phyloP scores from a whole-genome alignment of 2,888 invertebrate genomes.

The Noctua fimbriata region DNA sequence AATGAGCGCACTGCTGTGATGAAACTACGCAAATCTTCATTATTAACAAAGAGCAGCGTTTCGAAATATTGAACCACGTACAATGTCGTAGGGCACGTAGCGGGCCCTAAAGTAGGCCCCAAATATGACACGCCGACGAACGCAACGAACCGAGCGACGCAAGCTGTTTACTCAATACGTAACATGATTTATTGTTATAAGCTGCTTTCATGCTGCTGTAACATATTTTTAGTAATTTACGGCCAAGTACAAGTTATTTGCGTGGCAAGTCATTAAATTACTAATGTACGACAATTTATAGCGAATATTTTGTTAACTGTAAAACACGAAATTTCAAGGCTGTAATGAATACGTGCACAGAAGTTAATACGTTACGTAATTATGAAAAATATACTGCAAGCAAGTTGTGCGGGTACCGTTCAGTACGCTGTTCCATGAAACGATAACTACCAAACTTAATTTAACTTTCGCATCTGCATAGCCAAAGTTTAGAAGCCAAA shows the following conservation, averaged over 20 bases:
- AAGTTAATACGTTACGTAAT: conserved; percentile 36
- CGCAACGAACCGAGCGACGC: conserved; percentile 53
- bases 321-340: conserved; percentile 47
- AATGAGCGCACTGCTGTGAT: conserved; percentile 87
- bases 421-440: conserved; percentile 14
- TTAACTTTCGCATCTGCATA: conserved; percentile 32
- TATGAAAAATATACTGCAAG: conserved; percentile 28
- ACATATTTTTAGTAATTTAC: conserved; percentile 59
- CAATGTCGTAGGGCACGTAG: conserved; percentile 76
- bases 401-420: conserved; percentile 22
- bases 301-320: conserved; percentile 43
- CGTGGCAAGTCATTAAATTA: conserved; percentile 43
- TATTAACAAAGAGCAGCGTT: conserved; percentile 86
- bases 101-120: conserved; percentile 71
- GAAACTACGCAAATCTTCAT: conserved; percentile 87
- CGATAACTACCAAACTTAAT: conserved; percentile 29
- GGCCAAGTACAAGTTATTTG: conserved; percentile 43
- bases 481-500: conserved; percentile 18
- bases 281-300: conserved; percentile 50
- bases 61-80: conserved; percentile 85
- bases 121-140: conserved; percentile 70
- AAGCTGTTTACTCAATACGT: conserved; percentile 55
- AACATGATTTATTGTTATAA: conserved; percentile 61
- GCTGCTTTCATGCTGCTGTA: conserved; percentile 55
- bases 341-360: conserved; percentile 28